Evolutionary conservation across 1,140 invertebrate species (phyloP), one percentile per base, ranked within the genome.

Genomic region (Drosophila suzukii): DNA sequence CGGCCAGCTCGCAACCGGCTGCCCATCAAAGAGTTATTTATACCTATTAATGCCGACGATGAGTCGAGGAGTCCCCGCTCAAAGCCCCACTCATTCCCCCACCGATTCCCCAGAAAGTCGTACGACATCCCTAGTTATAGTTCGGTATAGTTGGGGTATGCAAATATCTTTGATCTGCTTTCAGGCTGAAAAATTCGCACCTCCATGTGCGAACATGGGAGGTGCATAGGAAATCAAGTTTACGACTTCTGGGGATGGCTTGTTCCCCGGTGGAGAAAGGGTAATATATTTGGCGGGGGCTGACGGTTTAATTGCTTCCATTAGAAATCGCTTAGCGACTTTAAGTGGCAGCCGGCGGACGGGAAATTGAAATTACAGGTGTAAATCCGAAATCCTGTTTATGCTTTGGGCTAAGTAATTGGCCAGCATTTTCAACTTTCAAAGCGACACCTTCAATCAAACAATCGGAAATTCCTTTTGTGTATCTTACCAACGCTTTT

Each of bases 111-210:
- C 7, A 15, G 15, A 53, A 13, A n/a, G 58, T 17, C 27, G 15
- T 6, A 27, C 43, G 34, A 24, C 61, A 36, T 30, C 54, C 54
- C 65, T 38, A 63, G 32, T 65, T 34, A 24, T 39, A 54, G 49
- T 54, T 55, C 32, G 49, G 46, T 49, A 5, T 27, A 27, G 27
- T 5, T 46, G 50, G 24, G 38, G 44, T 77, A 78, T 86, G 82
- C 82, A 88, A 83, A 88, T 83, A 88, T 86, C 79, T 76, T 88
- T 79, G 83, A 89, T 89, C 83, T 88, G 66, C 71, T 83, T 70
- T 79, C 78, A 46, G 57, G 73, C 59, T 56, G 49, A 75, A 77
- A 77, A 88, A 83, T 88, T 86, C 84, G 84, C 83, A 88, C 83
- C 83, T 86, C 36, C 54, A 71, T 75, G 78, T 78, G 61, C 66